Conservation (phyloP, 1,140 invertebrate genomes). For the Protaetia brevitarsis region DNA sequence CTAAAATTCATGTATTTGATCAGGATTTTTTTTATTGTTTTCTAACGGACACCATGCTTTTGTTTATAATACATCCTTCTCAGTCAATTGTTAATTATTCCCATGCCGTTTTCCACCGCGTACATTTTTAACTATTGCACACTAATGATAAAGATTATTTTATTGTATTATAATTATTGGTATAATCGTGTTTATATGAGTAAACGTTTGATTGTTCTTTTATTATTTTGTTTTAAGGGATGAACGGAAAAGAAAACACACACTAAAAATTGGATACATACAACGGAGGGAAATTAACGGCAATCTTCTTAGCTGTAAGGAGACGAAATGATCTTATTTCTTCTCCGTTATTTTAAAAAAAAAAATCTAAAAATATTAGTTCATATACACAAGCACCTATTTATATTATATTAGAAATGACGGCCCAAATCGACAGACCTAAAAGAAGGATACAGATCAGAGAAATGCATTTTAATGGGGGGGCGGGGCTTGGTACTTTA, state of each 20-base stretch:
- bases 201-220: neutral
- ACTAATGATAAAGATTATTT: no score
- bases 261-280: neutral
- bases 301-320: no score
- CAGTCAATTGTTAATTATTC: no score
- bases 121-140: slow-evolving; percentile 25
- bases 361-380: slow-evolving; percentile 20
- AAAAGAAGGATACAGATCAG: slow-evolving; percentile 27
- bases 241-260: neutral
- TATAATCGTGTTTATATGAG: neutral
- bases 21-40: slow-evolving; percentile 17
- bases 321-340: neutral
- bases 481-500: no score
- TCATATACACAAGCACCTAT: slow-evolving; percentile 33
- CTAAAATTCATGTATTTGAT: slow-evolving; percentile 25
- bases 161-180: neutral
- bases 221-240: neutral
- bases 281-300: neutral
- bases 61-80: no score
- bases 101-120: no score
- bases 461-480: no score
- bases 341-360: neutral
- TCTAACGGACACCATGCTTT: neutral
- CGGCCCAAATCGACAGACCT: slow-evolving; percentile 36
- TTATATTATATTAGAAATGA: slow-evolving; percentile 28